phyloP scores from a whole-genome alignment of 2,888 invertebrate species.

The Himalopsyche anomala region DNA sequence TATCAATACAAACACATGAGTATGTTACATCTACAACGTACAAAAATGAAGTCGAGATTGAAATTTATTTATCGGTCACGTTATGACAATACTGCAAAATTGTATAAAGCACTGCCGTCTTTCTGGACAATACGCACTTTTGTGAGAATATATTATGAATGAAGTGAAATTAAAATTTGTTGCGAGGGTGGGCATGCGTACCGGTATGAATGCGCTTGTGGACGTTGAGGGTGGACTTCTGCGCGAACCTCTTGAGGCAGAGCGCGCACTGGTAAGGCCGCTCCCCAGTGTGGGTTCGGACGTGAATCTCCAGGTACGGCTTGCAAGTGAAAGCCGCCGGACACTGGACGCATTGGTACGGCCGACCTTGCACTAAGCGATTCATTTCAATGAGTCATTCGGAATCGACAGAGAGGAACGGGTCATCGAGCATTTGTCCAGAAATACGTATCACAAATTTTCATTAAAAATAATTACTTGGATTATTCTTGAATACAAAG shows the following conservation, averaged over 20 bases:
- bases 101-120: constrained; percentile 57
- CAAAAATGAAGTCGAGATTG: background rate
- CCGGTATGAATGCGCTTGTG: constrained; percentile 79
- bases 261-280: constrained; percentile 78
- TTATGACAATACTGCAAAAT: background rate
- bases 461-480: constrained; percentile 47
- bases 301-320: constrained; percentile 81
- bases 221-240: constrained; percentile 79
- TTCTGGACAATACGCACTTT: constrained; percentile 61
- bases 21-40: background rate
- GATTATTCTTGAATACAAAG: constrained; percentile 56
- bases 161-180: background rate
- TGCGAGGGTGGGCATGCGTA: constrained; percentile 68
- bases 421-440: constrained; percentile 53
- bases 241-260: constrained; percentile 79
- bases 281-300: constrained; percentile 79
- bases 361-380: constrained; percentile 76
- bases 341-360: constrained; percentile 78
- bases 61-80: background rate
- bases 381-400: background rate
- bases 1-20: background rate
- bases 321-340: constrained; percentile 79
- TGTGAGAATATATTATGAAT: constrained; percentile 10
- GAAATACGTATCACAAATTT: constrained; percentile 57
- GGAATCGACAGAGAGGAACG: constrained; percentile 26